Base-by-base conservation (phyloP, 1,140 invertebrate genomes). In the Cylas formicarius region DNA sequence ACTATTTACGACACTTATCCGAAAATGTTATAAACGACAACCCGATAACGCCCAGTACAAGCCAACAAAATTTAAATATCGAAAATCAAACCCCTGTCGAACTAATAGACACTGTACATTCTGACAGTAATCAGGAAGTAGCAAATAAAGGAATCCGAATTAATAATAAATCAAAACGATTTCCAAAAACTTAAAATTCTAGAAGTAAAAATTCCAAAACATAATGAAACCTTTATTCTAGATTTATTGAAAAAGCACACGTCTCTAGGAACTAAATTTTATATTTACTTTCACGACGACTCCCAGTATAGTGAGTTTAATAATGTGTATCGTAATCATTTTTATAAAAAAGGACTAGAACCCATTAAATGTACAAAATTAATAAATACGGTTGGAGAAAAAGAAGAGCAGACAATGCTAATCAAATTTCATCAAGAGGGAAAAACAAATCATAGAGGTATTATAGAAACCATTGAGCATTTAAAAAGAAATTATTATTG, bases 381-480 rank as follows among this genome's bases (percentile, higher is more conserved):
- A 18, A 11, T 45, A 10, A 45, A 45, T 16, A 46, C 31, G 18
- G 24, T 41, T n/a, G 21, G 11, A 33, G 23, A 47, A 35, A 36
- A 14, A 19, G 36, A 28, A 47, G 17, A 48, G 40, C 39, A 34
- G 44, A 23, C 29, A 8, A 19, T 38, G 18, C 27, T 52, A 24
- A 38, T 44, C 9, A 52, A 48, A 48, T 14, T 44, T 22, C 16
- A 52, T 9, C 34, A 52, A 13, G 26, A 48, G 48, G 32, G 49
- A 27, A 39, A 44, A 48, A 32, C 34, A 5, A 52, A 44, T 10
- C 50, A 49, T 44, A 8, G 46, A 22, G 50, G 45, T 20, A 49
- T 49, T 20, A 35, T 31, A 10, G 36, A 49, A 35, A 44, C 36
- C 7, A 22, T 38, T 4, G 35, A 48, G 48, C 26, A 44, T 44